Conservation (phyloP, 2,888 invertebrate genomes). For the Eugnorisma glareosa region DNA sequence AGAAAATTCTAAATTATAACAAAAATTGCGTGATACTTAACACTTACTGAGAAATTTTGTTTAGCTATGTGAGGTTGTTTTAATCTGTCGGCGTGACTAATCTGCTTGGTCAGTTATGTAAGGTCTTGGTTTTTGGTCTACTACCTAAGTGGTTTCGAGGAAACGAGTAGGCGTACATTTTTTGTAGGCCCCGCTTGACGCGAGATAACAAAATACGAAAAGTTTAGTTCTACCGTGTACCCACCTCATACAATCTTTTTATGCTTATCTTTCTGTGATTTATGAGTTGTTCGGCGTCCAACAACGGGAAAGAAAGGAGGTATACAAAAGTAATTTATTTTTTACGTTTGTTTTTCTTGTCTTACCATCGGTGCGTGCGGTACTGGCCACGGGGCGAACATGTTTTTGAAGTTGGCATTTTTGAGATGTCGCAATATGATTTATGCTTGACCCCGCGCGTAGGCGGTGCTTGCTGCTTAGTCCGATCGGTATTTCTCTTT, state of each 20-base stretch:
- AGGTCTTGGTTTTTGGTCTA: slow-evolving; percentile 63
- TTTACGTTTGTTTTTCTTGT: slow-evolving; percentile 90
- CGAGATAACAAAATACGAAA: slow-evolving; percentile 89
- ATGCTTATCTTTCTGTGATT: slow-evolving; percentile 91
- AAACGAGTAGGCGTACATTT: slow-evolving; percentile 84
- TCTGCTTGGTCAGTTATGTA: slow-evolving; percentile 57
- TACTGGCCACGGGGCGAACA: slow-evolving; percentile 87
- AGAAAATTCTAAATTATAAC: slow-evolving; percentile 55
- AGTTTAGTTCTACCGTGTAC: slow-evolving; percentile 89
- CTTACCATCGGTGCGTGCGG: slow-evolving; percentile 88
- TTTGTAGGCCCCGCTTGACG: slow-evolving; percentile 84
- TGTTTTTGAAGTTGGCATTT: slow-evolving; percentile 90
- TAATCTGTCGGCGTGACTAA: slow-evolving; percentile 62
- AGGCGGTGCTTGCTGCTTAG: slow-evolving; percentile 88
- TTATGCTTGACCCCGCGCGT: slow-evolving; percentile 85
- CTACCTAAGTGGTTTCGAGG: slow-evolving; percentile 77
- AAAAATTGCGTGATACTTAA: slow-evolving; percentile 66
- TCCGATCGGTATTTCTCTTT: slow-evolving; percentile 89
- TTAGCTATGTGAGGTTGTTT: slow-evolving; percentile 44
- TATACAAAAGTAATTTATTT: slow-evolving; percentile 91
- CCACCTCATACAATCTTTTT: slow-evolving; percentile 90
- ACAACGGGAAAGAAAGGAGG: slow-evolving; percentile 90
- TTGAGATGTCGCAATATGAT: slow-evolving; percentile 90
- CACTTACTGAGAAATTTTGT: slow-evolving; percentile 66
- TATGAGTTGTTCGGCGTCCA: slow-evolving; percentile 89